These are phyloP conservation scores for Carposina sasakii DNA, from an alignment of 1,140 invertebrate genomes.

Conservation along the genomic window DNA sequence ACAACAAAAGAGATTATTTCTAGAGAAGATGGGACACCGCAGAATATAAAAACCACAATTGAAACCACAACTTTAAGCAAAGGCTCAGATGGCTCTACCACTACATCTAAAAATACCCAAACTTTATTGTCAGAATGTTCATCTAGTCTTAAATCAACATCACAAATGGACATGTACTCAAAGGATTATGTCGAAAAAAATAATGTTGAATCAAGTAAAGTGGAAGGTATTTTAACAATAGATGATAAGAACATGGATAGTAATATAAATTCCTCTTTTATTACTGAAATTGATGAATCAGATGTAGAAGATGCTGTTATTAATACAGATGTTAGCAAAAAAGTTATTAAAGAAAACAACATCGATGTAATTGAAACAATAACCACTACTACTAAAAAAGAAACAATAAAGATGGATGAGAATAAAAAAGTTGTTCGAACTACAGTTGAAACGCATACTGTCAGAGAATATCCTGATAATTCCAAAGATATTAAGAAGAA, in stretches of 20 bases:
- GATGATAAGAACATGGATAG: too few species aligned
- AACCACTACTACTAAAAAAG: slow-evolving; percentile 64
- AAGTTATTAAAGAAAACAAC: slow-evolving; percentile 59
- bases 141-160: slow-evolving; percentile 65
- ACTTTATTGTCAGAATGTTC: slow-evolving; percentile 70
- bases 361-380: slow-evolving; percentile 65
- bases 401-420: slow-evolving; percentile 55
- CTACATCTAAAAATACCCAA: slow-evolving; percentile 65
- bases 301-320: slow-evolving; percentile 64
- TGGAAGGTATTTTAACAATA: too few species aligned
- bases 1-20: slow-evolving; percentile 71
- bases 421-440: slow-evolving; percentile 55
- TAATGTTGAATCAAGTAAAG: slow-evolving; percentile 29
- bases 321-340: slow-evolving; percentile 66
- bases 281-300: slow-evolving; percentile 43
- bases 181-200: slow-evolving; percentile 38
- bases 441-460: slow-evolving; percentile 59
- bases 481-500: slow-evolving; percentile 57
- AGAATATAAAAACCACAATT: slow-evolving; percentile 72
- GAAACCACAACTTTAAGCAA: slow-evolving; percentile 70
- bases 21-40: slow-evolving; percentile 69
- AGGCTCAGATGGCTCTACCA: slow-evolving; percentile 64
- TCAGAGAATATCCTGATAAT: slow-evolving; percentile 64
- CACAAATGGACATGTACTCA: slow-evolving; percentile 55
- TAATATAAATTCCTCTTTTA: too few species aligned